Conservation (phyloP, 2,113 vertebrate genomes). For the Protobothrops flavoviridis region DNA sequence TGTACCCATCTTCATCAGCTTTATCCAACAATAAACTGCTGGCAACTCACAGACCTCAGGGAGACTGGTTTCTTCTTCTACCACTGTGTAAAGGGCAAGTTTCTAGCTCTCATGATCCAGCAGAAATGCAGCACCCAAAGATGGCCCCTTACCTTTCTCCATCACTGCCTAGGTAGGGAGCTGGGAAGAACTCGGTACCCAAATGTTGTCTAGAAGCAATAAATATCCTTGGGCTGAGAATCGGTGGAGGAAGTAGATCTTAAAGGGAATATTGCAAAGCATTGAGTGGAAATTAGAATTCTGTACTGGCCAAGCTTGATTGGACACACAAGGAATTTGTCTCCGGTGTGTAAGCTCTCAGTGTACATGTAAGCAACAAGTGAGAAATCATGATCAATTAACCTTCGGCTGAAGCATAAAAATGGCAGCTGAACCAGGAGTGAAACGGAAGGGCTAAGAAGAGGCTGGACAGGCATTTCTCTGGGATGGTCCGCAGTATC, state of each 20-base stretch:
- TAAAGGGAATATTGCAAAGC: neutral
- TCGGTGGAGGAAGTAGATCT: neutral
- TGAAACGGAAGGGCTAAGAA: too few relatives aligned
- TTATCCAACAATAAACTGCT: neutral
- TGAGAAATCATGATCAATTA: neutral
- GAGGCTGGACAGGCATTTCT: too few relatives aligned
- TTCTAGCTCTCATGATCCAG: neutral
- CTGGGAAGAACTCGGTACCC: neutral
- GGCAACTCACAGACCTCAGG: neutral
- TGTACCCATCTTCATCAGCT: neutral
- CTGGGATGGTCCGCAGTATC: too few relatives aligned
- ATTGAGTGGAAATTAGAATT: neutral
- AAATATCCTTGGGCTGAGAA: neutral
- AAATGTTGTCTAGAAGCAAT: neutral
- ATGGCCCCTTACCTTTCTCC: neutral
- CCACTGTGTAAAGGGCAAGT: neutral
- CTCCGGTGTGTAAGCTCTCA: too few relatives aligned
- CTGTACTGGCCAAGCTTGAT: too few relatives aligned
- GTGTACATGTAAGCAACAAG: neutral
- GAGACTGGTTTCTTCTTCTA: neutral
- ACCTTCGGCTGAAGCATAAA: too few relatives aligned
- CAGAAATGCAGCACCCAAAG: too few relatives aligned
- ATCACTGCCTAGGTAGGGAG: accelerated
- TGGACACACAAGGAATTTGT: neutral
- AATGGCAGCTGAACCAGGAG: too few relatives aligned